phyloP scores from a whole-genome alignment of 2,888 invertebrate species.

The Morpho helenor region DNA sequence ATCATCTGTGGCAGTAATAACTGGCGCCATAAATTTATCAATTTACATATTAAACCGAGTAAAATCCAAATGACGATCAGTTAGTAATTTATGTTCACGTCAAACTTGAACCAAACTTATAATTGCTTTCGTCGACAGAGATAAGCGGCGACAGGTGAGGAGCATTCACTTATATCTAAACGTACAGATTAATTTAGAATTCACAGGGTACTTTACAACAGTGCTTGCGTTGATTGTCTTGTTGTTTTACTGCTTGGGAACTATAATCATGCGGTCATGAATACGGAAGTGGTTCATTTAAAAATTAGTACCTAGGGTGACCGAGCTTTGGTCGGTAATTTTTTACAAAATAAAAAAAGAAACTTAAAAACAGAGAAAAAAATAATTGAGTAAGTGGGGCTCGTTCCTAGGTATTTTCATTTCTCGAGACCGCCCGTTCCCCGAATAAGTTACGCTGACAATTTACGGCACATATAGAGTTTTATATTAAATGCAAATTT shows the following conservation, averaged over 20 bases:
- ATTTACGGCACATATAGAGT: no score
- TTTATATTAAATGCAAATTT: no score
- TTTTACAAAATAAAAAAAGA: no score
- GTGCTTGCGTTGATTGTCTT: not conserved
- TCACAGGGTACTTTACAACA: conserved; percentile 1
- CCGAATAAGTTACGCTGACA: no score
- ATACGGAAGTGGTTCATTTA: no score
- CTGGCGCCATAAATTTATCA: conserved; percentile 6
- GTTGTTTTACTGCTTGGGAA: not conserved
- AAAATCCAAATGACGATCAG: conserved; percentile 17
- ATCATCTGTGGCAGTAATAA: not conserved
- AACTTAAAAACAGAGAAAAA: no score
- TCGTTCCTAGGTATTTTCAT: no score
- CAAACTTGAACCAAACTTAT: conserved; percentile 30
- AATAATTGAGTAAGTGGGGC: no score
- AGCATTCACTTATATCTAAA: conserved; percentile 14
- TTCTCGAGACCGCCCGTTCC: no score
- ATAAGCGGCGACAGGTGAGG: conserved; percentile 30
- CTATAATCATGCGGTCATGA: no score
- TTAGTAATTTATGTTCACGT: conserved; percentile 28
- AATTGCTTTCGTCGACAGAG: conserved; percentile 28
- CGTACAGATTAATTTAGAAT: conserved; percentile 10
- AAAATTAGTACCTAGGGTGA: no score
- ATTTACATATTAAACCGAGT: conserved; percentile 6
- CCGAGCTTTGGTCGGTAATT: no score